Conservation (phyloP, 2,113 vertebrate species). For the Triplophysa dalaica region DNA sequence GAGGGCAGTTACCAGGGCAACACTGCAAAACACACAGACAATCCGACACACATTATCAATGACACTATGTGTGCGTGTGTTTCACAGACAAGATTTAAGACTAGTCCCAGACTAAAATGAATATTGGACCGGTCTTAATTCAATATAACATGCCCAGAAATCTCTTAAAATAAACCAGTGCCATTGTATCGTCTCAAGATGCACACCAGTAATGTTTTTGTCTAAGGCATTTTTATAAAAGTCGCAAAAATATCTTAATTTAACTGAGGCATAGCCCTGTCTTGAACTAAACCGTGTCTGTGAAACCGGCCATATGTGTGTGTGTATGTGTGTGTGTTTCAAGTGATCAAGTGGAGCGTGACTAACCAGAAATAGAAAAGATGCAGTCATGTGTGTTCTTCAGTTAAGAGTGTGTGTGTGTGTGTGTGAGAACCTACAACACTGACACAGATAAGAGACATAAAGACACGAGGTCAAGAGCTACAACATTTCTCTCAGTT, state of each 20-base stretch:
- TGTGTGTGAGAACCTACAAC: conserved; percentile 5
- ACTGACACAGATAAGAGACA: neutral
- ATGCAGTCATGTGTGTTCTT: neutral
- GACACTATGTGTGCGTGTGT: neutral
- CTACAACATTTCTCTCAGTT: too few relatives aligned
- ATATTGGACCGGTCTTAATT: too few relatives aligned
- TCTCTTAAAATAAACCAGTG: too few relatives aligned
- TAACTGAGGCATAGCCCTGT: too few relatives aligned
- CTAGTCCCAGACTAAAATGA: too few relatives aligned
- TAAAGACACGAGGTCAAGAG: neutral
- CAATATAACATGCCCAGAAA: too few relatives aligned
- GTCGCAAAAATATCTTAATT: too few relatives aligned
- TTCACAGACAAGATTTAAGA: too few relatives aligned
- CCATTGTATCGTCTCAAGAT: too few relatives aligned
- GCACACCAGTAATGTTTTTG: too few relatives aligned
- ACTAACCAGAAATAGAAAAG: neutral
- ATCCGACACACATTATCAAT: conserved; percentile 26
- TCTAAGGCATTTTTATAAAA: too few relatives aligned
- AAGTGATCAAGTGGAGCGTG: neutral
- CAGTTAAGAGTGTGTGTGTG: conserved; percentile 4
- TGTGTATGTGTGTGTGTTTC: neutral
- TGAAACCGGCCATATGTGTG: neutral
- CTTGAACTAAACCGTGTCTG: too few relatives aligned
- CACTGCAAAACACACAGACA: conserved; percentile 72
- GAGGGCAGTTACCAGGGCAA: conserved; percentile 92